phyloP scores from a whole-genome alignment of 2,113 vertebrate species.

The Eudyptes chrysolophus region DNA sequence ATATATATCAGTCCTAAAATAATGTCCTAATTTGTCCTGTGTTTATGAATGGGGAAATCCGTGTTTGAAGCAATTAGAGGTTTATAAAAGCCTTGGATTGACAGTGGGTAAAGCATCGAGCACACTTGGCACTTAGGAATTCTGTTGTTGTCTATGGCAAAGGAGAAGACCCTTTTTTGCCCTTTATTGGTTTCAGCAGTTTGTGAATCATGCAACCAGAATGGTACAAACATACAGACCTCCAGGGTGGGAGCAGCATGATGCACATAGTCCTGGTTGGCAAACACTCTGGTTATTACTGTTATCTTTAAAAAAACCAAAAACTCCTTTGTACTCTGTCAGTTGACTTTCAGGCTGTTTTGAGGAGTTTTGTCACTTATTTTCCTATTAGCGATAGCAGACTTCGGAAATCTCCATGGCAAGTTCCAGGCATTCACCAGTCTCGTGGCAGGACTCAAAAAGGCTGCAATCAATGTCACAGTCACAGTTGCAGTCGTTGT shows the following conservation, averaged over 20 bases:
- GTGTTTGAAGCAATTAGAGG: conserved; percentile 1
- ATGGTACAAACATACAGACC: not conserved
- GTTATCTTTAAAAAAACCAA: not conserved
- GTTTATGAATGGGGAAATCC: conserved; percentile 58
- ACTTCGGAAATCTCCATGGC: conserved; percentile 85
- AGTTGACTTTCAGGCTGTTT: not conserved
- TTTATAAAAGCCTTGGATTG: conserved; percentile 40
- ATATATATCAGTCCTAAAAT: conserved; percentile 58
- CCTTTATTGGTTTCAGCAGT: conserved; percentile 42
- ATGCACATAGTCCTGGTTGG: conserved; percentile 8
- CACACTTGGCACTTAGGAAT: conserved; percentile 38
- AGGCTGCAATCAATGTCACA: conserved; percentile 81
- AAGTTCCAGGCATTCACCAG: conserved; percentile 79
- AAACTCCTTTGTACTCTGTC: not conserved
- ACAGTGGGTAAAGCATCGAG: not conserved
- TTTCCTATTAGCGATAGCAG: conserved; percentile 72
- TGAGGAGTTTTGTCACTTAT: not conserved
- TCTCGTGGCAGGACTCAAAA: conserved; percentile 80
- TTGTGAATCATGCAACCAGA: conserved; percentile 33
- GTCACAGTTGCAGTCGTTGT: conserved; percentile 73
- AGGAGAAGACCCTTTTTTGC: conserved; percentile 8
- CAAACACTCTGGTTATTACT: not conserved
- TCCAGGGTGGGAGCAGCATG: conserved; percentile 13
- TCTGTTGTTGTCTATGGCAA: conserved; percentile 11
- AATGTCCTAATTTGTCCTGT: conserved; percentile 59